phyloP scores from a whole-genome alignment of 2,797 vertebrate species.

The Onychomys torridus region DNA sequence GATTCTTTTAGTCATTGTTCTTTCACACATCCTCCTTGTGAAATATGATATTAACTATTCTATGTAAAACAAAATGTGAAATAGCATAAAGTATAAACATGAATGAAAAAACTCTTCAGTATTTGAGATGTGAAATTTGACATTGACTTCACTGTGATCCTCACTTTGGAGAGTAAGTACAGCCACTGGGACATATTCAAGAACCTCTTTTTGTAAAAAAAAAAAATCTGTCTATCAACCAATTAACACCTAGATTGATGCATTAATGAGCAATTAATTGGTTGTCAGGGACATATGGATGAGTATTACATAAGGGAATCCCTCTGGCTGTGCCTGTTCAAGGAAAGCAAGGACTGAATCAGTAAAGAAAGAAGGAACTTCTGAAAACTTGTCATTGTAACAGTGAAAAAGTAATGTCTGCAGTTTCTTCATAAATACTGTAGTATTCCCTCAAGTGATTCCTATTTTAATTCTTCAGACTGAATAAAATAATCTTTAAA shows the following conservation, averaged over 20 bases:
- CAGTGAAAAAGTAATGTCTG: conserved; percentile 15
- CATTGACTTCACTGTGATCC: conserved; percentile 17
- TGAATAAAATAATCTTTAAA: conserved; percentile 56
- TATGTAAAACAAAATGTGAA: neutral
- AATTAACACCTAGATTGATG: conserved; percentile 73
- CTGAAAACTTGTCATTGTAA: conserved; percentile 36
- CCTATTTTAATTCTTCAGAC: neutral
- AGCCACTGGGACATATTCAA: conserved; percentile 36
- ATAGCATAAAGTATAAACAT: neutral
- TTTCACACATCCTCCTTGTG: neutral
- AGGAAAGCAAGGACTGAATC: conserved; percentile 61
- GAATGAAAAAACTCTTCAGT: neutral
- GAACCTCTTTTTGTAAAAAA: conserved; percentile 26
- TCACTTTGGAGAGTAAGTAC: neutral
- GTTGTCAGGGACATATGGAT: conserved; percentile 73
- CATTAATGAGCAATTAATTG: conserved; percentile 80
- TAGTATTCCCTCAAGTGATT: conserved; percentile 45
- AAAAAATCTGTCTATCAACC: conserved; percentile 73
- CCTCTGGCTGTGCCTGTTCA: conserved; percentile 63
- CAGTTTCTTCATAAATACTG: neutral
- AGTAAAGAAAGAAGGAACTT: conserved; percentile 49
- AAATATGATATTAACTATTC: neutral
- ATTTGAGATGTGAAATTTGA: conserved; percentile 50
- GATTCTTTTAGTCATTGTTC: neutral
- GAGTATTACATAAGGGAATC: conserved; percentile 65